These are phyloP conservation scores for Microcebus griseorufus DNA, from an alignment of 2,113 vertebrate species.

Conservation along the genomic window DNA sequence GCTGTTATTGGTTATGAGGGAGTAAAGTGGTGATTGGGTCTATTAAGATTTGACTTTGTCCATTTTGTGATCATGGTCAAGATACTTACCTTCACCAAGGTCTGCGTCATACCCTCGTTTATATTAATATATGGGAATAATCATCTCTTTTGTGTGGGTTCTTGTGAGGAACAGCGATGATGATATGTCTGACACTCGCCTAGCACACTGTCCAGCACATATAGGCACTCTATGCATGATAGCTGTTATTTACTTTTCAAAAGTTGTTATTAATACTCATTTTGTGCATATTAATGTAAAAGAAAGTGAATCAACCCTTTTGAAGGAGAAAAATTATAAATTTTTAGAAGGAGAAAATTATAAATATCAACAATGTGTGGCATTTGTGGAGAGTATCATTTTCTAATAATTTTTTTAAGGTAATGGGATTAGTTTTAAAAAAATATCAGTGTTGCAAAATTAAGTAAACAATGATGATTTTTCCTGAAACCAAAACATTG, in stretches of 20 bases:
- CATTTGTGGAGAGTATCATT: not conserved
- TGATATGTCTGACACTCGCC: not conserved
- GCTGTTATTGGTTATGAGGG: not conserved
- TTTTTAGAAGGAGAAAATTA: not conserved
- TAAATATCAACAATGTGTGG: not conserved
- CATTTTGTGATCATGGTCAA: not conserved
- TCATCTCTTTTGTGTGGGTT: not conserved
- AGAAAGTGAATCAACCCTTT: not conserved
- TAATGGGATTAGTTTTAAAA: not conserved
- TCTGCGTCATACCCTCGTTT: not conserved
- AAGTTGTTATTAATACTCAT: not conserved
- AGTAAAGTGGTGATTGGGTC: not conserved
- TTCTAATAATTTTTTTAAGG: conserved; percentile 27
- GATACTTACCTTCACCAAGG: not conserved
- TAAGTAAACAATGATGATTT: not conserved
- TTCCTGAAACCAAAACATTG: not conserved
- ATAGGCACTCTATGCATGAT: not conserved
- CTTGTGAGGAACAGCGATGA: not conserved
- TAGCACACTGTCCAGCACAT: not conserved
- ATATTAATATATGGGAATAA: not conserved
- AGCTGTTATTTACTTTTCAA: not conserved
- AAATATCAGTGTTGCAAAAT: conserved; percentile 42
- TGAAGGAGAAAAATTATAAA: not conserved
- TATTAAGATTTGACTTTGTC: not conserved
- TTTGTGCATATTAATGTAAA: not conserved